Conservation (phyloP, 2,797 vertebrate species). For the Parauchenoglanis punctatus region DNA sequence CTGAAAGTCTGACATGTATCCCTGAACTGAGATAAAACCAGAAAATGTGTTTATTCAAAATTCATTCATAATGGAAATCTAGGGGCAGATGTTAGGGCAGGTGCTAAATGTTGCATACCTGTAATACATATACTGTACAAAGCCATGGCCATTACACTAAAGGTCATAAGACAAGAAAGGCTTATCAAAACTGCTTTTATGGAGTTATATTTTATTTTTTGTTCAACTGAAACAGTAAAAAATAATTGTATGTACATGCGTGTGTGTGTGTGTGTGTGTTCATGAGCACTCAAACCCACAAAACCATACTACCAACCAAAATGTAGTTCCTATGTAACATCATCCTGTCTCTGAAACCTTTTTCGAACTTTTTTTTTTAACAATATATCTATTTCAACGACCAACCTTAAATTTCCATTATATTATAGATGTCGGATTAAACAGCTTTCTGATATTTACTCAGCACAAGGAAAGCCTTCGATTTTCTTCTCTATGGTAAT, state of each 20-base stretch:
- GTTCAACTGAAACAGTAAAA: neutral
- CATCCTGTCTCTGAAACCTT: neutral
- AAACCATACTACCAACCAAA: neutral
- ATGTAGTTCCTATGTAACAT: neutral
- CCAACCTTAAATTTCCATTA: neutral
- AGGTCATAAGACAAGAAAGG: neutral
- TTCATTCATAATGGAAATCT: neutral
- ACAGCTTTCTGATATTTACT: neutral
- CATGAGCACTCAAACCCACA: neutral
- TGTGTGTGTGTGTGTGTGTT: neutral
- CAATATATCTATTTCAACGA: neutral
- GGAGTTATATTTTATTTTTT: neutral
- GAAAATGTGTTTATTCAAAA: neutral
- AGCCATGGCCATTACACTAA: neutral
- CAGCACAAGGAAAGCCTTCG: neutral
- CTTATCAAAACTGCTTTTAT: too few species aligned
- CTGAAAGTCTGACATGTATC: neutral
- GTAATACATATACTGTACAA: neutral
- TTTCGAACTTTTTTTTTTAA: neutral
- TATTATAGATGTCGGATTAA: neutral
- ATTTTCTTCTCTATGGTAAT: neutral
- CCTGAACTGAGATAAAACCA: neutral
- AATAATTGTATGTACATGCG: neutral
- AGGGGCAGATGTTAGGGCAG: neutral
- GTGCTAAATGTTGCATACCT: neutral